Percentiles rank a stretch among this genome's conserved stretches.
These are phyloP conservation scores for Lycocerus yunnanus DNA, from an alignment of 2,888 invertebrate genomes.

Conservation along the genomic window DNA sequence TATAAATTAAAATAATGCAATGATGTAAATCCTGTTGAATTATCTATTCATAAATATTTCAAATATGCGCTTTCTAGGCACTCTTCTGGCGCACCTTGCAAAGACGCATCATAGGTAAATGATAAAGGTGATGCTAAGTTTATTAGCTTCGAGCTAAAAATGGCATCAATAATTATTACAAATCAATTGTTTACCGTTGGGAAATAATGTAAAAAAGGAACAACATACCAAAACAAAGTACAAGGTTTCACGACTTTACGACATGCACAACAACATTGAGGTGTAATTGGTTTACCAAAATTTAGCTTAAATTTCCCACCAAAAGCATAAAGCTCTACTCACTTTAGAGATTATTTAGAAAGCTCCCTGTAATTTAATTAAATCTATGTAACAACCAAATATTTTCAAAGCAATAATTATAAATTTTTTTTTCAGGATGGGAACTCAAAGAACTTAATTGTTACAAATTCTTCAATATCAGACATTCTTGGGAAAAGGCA, in stretches of 20 bases:
- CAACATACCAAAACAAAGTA: too few species aligned
- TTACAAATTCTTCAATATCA: constrained; percentile 94
- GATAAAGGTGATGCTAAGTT: constrained; percentile 2
- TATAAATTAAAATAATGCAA: not conserved
- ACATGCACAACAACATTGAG: not conserved
- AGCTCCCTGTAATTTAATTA: not conserved
- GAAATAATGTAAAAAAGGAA: not conserved
- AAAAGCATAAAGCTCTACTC: not conserved
- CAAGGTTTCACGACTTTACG: too few species aligned
- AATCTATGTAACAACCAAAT: not conserved
- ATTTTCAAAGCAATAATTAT: not conserved
- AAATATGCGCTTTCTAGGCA: constrained; percentile 14
- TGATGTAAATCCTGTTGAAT: not conserved
- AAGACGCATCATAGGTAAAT: constrained; percentile 1
- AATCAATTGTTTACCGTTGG: not conserved
- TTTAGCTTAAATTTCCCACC: not conserved
- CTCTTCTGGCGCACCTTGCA: constrained; percentile 8
- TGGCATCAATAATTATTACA: not conserved
- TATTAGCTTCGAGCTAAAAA: constrained; percentile 2
- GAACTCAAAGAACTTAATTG: constrained; percentile 89
- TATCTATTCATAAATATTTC: not conserved
- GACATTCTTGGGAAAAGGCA: constrained; percentile 95
- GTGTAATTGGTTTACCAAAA: not conserved
- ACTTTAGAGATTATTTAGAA: not conserved
- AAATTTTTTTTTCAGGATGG: constrained; percentile 74